phyloP scores from a whole-genome alignment of 2,113 vertebrate genomes.

The Archilochus colubris region DNA sequence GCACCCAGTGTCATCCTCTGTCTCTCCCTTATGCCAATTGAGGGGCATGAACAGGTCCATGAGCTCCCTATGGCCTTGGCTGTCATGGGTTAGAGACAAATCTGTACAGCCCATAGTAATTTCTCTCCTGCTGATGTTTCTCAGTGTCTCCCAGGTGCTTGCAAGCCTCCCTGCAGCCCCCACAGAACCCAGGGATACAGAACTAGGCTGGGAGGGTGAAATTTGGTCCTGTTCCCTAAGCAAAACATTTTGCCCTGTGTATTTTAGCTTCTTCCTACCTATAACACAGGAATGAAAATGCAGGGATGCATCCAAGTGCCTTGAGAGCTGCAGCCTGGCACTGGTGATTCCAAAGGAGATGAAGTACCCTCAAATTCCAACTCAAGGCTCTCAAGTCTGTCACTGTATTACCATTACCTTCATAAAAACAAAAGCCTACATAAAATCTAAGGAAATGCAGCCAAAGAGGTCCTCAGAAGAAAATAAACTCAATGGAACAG shows the following conservation, averaged over 20 bases:
- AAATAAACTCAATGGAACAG: background rate
- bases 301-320: accelerated
- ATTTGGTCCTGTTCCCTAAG: background rate
- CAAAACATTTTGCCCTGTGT: accelerated
- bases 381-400: background rate
- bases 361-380: background rate
- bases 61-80: accelerated
- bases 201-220: background rate
- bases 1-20: background rate
- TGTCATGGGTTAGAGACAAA: background rate
- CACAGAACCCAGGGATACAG: background rate
- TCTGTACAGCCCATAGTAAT: accelerated
- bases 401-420: background rate
- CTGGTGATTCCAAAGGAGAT: background rate
- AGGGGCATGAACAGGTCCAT: background rate
- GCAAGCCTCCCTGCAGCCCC: background rate
- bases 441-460: background rate
- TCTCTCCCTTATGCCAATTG: background rate
- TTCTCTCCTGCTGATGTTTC: background rate
- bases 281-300: background rate
- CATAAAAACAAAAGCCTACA: background rate
- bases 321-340: background rate
- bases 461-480: background rate
- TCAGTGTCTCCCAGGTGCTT: accelerated
- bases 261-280: background rate